Evolutionary conservation across 2,113 vertebrate genomes (phyloP), one percentile per base, ranked within the genome.

Genomic region (Tiliqua scincoides): DNA sequence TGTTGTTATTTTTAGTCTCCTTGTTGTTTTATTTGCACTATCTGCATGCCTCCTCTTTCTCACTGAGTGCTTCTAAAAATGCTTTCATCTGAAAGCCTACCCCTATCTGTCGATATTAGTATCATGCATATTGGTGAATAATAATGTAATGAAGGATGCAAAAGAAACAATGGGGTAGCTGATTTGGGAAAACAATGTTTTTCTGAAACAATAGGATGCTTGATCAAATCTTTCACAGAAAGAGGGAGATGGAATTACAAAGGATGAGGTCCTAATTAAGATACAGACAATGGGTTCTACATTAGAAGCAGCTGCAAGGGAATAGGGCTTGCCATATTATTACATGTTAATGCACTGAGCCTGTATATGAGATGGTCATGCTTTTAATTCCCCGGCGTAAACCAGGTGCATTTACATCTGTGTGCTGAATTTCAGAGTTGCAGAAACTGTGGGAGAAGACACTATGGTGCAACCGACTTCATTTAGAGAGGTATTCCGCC

Each of bases 371-470:
- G 87, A 93, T 90, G 83, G 76, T 86, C 89, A 3, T 89, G 77
- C 59, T 71, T 93, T 90, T 89, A 87, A 89, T 94, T 90, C 86
- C 11, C 32, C 86, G 87, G 88, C 9, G 89, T 85, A 94, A 93
- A 86, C 88, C 93, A 95, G 93, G 93, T 95, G 91, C 93, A 83
- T 79, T 94, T 91, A 87, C 87, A 92, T 93, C 90, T 93, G 91
- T 87, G 35, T 85, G 83, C 89, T 87, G 32, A 79, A 89, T 90
- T 52, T 94, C 67, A 40, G 25, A 91, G 85, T 88, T 82, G 71
- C 54, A 88, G 40, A 86, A 88, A 82, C 85, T 85, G 67, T 85
- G 74, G 79, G 71, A 90, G 84, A 92, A 89, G 21, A 40, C 72
- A 78, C 89, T 92, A 48, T 77, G 40, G 59, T 84, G 75, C 83